Conservation (phyloP, 2,113 vertebrate genomes). For the Procavia capensis region DNA sequence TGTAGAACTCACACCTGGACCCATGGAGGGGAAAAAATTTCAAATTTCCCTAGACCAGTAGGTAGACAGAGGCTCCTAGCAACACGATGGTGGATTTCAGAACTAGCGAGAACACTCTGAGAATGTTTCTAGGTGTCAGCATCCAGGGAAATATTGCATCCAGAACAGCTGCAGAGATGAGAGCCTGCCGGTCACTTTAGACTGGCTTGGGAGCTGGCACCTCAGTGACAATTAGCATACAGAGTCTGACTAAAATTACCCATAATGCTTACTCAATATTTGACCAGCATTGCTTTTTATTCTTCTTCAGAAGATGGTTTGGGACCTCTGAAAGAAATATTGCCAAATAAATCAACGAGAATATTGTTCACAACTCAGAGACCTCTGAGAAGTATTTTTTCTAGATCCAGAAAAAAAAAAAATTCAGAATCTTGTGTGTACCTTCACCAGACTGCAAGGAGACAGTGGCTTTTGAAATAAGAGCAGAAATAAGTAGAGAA, state of each 20-base stretch:
- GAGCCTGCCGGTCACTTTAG: background rate
- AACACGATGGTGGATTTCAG: background rate
- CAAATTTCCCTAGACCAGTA: background rate
- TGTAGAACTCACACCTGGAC: background rate
- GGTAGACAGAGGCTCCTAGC: background rate
- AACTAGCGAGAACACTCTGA: background rate
- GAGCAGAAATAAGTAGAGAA: background rate
- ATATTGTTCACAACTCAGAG: background rate
- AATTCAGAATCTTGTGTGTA: background rate
- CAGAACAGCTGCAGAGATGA: background rate
- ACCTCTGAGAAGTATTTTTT: background rate
- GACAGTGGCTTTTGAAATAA: background rate
- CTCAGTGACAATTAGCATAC: background rate
- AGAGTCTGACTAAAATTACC: background rate
- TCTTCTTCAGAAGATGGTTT: slow-evolving; percentile 39
- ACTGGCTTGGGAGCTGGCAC: background rate
- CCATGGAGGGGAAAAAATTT: background rate
- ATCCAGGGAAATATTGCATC: background rate
- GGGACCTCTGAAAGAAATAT: background rate
- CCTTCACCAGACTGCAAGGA: background rate
- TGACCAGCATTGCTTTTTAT: background rate
- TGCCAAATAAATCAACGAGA: background rate
- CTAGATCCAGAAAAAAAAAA: background rate
- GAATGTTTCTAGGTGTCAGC: background rate
- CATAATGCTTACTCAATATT: background rate